phyloP scores from a whole-genome alignment of 2,888 invertebrate species.

The Drosophila nr. perissopoda region DNA sequence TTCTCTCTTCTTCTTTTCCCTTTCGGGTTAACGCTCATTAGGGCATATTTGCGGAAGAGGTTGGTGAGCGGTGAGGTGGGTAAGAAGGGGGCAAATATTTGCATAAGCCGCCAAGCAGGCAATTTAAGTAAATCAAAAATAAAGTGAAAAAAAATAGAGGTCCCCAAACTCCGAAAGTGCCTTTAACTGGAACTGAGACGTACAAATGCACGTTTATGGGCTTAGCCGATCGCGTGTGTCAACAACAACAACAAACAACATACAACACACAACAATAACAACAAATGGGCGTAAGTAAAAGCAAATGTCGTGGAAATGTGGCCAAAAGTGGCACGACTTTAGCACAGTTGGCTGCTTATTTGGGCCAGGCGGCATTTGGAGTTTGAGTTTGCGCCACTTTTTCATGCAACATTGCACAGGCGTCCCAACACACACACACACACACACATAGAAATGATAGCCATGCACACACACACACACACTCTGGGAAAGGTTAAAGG shows the following conservation, averaged over 20 bases:
- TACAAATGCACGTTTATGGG: constrained; percentile 40
- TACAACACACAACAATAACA: constrained; percentile 29
- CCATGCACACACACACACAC: constrained; percentile 44
- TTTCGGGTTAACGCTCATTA: constrained; percentile 79
- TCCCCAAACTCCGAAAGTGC: constrained; percentile 11
- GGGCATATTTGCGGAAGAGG: constrained; percentile 61
- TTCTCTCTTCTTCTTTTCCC: constrained; percentile 14
- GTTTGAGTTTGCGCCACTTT: constrained; percentile 73
- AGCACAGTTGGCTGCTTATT: constrained; percentile 65
- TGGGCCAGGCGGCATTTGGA: constrained; percentile 57
- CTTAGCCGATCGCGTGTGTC: constrained; percentile 71
- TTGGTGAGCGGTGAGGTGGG: background rate
- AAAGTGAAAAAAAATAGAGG: constrained; percentile 61
- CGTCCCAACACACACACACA: constrained; percentile 52
- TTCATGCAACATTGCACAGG: constrained; percentile 78
- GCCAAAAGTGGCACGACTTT: constrained; percentile 65
- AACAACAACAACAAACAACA: constrained; percentile 12
- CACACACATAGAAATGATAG: constrained; percentile 58
- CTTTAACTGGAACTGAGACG: constrained; percentile 29
- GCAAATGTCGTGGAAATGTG: constrained; percentile 72
- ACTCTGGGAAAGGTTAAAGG: constrained; percentile 71
- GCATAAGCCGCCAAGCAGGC: constrained; percentile 68
- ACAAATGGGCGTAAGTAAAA: constrained; percentile 36
- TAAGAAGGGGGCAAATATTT: constrained; percentile 48
- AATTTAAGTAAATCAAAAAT: constrained; percentile 75